phyloP scores from a whole-genome alignment of 1,140 invertebrate species.

The Limonius californicus region DNA sequence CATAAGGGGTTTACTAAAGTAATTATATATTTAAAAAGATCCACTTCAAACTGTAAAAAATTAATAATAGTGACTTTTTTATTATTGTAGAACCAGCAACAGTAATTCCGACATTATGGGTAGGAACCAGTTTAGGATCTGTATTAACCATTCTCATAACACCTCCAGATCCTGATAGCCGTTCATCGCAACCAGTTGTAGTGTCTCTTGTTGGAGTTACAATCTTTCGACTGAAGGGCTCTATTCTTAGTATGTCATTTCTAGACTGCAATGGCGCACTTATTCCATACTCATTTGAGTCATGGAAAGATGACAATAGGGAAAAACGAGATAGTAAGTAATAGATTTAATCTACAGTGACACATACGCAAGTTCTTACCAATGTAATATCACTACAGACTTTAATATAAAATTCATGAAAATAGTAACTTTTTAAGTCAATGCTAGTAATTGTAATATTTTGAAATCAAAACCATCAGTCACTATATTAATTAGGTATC shows the following conservation, averaged over 20 bases:
- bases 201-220: conserved; percentile 87
- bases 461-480: too few relatives aligned
- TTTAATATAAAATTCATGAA: too few relatives aligned
- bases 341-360: too few relatives aligned
- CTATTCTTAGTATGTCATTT: conserved; percentile 91
- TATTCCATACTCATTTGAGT: conserved; percentile 78
- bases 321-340: conserved; percentile 62
- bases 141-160: conserved; percentile 88
- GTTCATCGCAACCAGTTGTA: conserved; percentile 83
- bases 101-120: conserved; percentile 85
- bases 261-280: conserved; percentile 89
- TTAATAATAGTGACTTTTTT: neutral
- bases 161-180: conserved; percentile 74
- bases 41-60: too few relatives aligned
- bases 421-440: too few relatives aligned
- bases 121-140: conserved; percentile 92
- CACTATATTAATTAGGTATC: too few relatives aligned
- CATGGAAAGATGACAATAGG: conserved; percentile 81
- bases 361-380: too few relatives aligned
- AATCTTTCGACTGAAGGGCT: conserved; percentile 91
- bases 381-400: too few relatives aligned
- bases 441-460: too few relatives aligned
- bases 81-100: conserved; percentile 63
- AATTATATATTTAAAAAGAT: neutral
- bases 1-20: too few relatives aligned